phyloP scores from a whole-genome alignment of 2,113 vertebrate genomes.

The Tiliqua scincoides region DNA sequence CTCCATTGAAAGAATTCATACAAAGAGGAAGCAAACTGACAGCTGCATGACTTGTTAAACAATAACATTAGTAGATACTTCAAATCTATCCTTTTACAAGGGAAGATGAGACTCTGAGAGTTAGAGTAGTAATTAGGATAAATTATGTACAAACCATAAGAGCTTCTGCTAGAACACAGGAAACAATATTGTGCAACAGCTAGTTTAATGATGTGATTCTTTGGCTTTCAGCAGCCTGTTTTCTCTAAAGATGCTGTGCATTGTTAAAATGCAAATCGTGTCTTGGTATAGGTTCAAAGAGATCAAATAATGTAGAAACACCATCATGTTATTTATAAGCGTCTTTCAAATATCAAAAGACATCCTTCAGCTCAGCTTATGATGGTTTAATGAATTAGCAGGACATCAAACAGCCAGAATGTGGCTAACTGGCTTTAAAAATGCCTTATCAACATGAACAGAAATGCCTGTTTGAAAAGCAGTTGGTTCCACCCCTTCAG shows the following conservation, averaged over 20 bases:
- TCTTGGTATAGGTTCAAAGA: constrained; percentile 17
- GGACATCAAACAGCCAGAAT: constrained; percentile 9
- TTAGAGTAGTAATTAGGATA: not conserved
- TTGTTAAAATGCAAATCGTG: constrained; percentile 8
- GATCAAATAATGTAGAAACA: constrained; percentile 19
- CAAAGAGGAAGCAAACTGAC: not conserved
- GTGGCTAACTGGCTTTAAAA: not conserved
- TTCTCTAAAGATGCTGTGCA: not conserved
- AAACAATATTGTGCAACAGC: not conserved
- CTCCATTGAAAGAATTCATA: not conserved
- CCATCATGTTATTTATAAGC: not conserved
- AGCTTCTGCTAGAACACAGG: not conserved
- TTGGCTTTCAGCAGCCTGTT: not conserved
- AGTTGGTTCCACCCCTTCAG: not conserved
- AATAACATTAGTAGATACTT: not conserved
- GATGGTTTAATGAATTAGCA: constrained; percentile 7
- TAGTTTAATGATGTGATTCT: not conserved
- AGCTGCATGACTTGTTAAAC: not conserved
- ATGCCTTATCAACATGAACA: constrained; percentile 11
- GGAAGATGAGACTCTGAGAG: accelerated
- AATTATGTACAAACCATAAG: constrained; percentile 3
- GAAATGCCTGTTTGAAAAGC: not conserved
- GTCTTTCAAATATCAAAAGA: constrained; percentile 16
- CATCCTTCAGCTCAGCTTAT: constrained; percentile 28
- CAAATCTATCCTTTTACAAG: not conserved